These are phyloP conservation scores for Pollachius pollachius DNA, from an alignment of 2,113 vertebrate species.

Conservation along the genomic window DNA sequence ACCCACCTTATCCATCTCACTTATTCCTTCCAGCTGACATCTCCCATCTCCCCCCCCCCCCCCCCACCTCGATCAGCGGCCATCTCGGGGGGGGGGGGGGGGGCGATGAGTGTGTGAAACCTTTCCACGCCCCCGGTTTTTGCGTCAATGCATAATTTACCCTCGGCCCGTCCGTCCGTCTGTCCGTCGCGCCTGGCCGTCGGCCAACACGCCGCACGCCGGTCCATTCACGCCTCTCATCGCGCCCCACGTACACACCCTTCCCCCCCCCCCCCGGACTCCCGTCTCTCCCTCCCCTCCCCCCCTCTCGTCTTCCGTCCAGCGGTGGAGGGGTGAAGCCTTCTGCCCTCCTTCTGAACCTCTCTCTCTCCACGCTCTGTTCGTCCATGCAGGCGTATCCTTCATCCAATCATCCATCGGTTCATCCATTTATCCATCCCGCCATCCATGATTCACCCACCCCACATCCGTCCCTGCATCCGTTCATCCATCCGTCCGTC, in stretches of 20 bases:
- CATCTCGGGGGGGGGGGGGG: background rate
- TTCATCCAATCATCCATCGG: too few relatives aligned
- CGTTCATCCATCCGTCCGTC: constrained; percentile 33
- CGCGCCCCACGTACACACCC: background rate
- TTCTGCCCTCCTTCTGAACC: background rate
- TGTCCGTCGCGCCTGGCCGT: background rate
- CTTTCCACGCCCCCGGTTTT: background rate
- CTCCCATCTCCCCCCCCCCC: constrained; percentile 15
- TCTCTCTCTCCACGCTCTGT: background rate
- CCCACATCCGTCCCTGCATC: background rate
- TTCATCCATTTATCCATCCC: too few relatives aligned
- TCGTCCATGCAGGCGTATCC: constrained; percentile 9
- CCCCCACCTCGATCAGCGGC: constrained; percentile 1
- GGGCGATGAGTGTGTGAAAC: background rate
- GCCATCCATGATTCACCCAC: too few relatives aligned
- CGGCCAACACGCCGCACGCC: background rate
- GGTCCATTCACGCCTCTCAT: background rate
- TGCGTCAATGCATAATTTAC: background rate
- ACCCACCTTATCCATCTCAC: background rate
- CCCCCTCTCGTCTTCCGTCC: background rate
- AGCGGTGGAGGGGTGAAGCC: too few relatives aligned
- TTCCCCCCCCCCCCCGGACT: too few relatives aligned
- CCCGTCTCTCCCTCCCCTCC: too few relatives aligned
- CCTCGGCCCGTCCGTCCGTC: background rate
- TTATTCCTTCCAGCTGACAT: background rate